Evolutionary conservation across 1,140 invertebrate species (phyloP), one percentile per base, ranked within the genome.

Genomic region (Drosophila dunni): DNA sequence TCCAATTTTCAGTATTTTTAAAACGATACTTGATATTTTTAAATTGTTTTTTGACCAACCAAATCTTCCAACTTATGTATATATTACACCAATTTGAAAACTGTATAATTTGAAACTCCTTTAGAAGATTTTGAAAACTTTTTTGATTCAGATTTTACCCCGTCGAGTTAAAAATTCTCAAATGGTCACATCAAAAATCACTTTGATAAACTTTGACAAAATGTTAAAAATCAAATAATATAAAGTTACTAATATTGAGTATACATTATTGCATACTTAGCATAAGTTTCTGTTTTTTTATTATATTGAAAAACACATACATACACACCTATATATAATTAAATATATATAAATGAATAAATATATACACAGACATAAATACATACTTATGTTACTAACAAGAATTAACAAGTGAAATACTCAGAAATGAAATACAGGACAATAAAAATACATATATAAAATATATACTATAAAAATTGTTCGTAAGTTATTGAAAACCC

Each of bases 381-480:
- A 58, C n/a, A 71, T 29, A 73, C 38, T 46, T 38, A 62, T 57
- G 46, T 58, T 53, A 58, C 48, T 61, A 57, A 38, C 61, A 4
- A 29, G 5, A 78, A 54, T 64, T 54, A 78, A 60, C 64, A 73
- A 73, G 48, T 73, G 66, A 70, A 75, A 63, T 79, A 81, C 77
- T 75, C 77, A 75, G 58, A 79, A 79, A 79, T 76, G 77, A 79
- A 81, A 76, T 72, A 79, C 79, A 81, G 79, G 76, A 79, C 76
- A 79, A 81, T 76, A 81, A 81, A 81, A 66, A 64, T 58, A 75
- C 61, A 70, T 58, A 75, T 67, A 63, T 40, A 53, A 64, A 66
- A 66, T 70, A 68, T 70, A 68, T 75, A 66, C 50, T 45, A 48
- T 20, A 73, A 51, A 51, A 72, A 61, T 76, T 71, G 69, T 76